phyloP scores from a whole-genome alignment of 2,888 invertebrate genomes.

The Caenorhabditis sp. region DNA sequence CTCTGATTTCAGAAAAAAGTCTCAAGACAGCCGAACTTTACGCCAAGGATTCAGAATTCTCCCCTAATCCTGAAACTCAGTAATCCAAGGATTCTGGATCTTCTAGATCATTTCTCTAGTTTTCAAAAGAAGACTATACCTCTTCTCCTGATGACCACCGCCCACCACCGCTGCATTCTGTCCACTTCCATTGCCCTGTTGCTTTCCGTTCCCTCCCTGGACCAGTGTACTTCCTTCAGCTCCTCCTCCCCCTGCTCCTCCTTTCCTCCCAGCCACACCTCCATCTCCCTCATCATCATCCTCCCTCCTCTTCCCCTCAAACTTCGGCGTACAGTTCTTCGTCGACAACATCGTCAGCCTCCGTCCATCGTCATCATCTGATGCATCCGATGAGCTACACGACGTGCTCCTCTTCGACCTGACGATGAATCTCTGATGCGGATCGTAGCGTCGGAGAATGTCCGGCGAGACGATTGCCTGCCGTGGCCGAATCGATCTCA shows the following conservation, averaged over 20 bases:
- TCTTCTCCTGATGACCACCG: neutral
- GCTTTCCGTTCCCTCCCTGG: neutral
- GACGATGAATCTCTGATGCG: slow-evolving; percentile 75
- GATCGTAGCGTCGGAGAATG: slow-evolving; percentile 78
- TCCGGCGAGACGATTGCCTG: slow-evolving; percentile 82
- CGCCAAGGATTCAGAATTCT: too few species aligned
- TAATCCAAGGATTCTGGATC: too few species aligned
- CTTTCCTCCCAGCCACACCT: slow-evolving; percentile 27
- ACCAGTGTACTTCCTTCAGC: neutral
- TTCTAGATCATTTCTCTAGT: too few species aligned
- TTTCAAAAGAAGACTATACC: neutral
- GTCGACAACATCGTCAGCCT: slow-evolving; percentile 74
- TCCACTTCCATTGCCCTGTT: neutral
- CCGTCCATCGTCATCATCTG: slow-evolving; percentile 87
- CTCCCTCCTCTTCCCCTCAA: slow-evolving; percentile 57
- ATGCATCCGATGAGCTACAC: slow-evolving; percentile 95
- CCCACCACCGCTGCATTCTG: neutral
- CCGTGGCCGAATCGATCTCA: slow-evolving; percentile 80
- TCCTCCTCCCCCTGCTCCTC: neutral
- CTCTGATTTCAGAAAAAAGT: too few species aligned
- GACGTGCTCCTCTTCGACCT: slow-evolving; percentile 85
- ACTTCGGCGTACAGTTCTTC: slow-evolving; percentile 62
- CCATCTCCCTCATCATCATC: slow-evolving; percentile 64
- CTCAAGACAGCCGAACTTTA: too few species aligned
- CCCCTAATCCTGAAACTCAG: too few species aligned